phyloP scores from a whole-genome alignment of 92 coral and sea anemone genomes.

The Muricea muricata region DNA sequence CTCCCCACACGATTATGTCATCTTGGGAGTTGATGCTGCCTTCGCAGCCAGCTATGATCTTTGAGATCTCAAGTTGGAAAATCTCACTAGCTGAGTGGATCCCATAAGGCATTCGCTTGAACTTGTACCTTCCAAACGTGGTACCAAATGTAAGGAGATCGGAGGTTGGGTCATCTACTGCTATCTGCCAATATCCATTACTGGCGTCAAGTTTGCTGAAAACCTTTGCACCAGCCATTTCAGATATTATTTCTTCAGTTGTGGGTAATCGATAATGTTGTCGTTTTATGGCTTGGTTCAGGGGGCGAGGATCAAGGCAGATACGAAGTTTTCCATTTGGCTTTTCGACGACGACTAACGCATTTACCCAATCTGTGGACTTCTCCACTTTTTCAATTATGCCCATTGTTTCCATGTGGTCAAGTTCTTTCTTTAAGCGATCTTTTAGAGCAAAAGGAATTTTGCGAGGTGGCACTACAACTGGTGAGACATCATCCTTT shows the following conservation, averaged over 20 bases:
- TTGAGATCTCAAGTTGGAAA: constrained; percentile 42
- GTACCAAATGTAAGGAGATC: constrained; percentile 30
- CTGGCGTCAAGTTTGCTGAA: constrained; percentile 45
- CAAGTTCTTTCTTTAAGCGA: constrained; percentile 10
- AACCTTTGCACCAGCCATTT: constrained; percentile 25
- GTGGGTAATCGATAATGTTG: constrained; percentile 37
- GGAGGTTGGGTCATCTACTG: background rate
- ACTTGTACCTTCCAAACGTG: constrained; percentile 13
- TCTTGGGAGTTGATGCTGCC: constrained; percentile 49
- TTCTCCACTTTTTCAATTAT: constrained; percentile 20
- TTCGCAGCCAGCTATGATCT: constrained; percentile 32
- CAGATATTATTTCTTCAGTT: constrained; percentile 31
- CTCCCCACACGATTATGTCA: constrained; percentile 47
- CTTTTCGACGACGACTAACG: constrained; percentile 2
- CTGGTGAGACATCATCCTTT: constrained; percentile 22
- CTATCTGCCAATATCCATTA: constrained; percentile 17
- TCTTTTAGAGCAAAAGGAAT: constrained; percentile 10
- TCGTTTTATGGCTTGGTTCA: constrained; percentile 26
- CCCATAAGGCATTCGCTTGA: constrained; percentile 53
- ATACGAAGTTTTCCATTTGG: constrained; percentile 15
- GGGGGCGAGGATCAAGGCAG: constrained; percentile 10
- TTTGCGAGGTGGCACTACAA: constrained; percentile 11
- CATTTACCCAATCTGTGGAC: constrained; percentile 24
- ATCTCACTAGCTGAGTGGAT: constrained; percentile 54
- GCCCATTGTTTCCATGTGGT: constrained; percentile 14